A percentile compares a stretch with the other conserved stretches of the same genome.
These are phyloP conservation scores for Ivindomyrus marchei DNA, from an alignment of 2,113 vertebrate genomes.

Conservation along the genomic window DNA sequence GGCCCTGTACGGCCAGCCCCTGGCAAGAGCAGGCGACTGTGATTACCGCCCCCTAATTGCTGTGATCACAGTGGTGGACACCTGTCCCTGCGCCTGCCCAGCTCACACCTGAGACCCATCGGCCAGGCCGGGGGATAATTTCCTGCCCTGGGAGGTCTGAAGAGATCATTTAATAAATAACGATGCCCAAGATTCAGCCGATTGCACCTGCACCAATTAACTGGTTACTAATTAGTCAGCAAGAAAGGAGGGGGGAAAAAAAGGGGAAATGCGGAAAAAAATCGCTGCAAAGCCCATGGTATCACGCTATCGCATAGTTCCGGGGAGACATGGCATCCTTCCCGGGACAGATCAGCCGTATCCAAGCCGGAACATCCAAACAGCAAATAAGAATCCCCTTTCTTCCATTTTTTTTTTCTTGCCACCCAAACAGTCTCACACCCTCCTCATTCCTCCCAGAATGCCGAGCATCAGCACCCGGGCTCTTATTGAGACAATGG, in stretches of 20 bases:
- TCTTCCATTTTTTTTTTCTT: background rate
- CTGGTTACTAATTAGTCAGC: slow-evolving; percentile 57
- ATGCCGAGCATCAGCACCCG: background rate
- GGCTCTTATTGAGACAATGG: background rate
- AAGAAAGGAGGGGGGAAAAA: slow-evolving; percentile 21
- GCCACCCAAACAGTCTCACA: background rate
- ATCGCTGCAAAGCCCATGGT: background rate
- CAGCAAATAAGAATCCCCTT: background rate
- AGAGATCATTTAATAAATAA: slow-evolving; percentile 57
- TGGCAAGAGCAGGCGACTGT: slow-evolving; percentile 63
- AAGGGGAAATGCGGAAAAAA: background rate
- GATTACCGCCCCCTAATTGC: slow-evolving; percentile 91
- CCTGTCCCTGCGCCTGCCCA: slow-evolving; percentile 76
- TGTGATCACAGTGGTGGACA: slow-evolving; percentile 83
- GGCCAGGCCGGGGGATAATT: slow-evolving; percentile 71
- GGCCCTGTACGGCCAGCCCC: slow-evolving; percentile 78
- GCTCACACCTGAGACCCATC: slow-evolving; percentile 89
- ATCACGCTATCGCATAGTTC: background rate
- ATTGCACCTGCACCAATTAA: slow-evolving; percentile 61
- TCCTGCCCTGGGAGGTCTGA: slow-evolving; percentile 73
- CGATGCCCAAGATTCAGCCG: slow-evolving; percentile 49
- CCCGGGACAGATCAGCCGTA: background rate
- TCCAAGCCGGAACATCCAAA: background rate
- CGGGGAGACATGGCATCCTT: background rate
- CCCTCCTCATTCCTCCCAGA: background rate